These are phyloP conservation scores for Myotis davidii DNA, from an alignment of 2,113 vertebrate species.

Conservation along the genomic window DNA sequence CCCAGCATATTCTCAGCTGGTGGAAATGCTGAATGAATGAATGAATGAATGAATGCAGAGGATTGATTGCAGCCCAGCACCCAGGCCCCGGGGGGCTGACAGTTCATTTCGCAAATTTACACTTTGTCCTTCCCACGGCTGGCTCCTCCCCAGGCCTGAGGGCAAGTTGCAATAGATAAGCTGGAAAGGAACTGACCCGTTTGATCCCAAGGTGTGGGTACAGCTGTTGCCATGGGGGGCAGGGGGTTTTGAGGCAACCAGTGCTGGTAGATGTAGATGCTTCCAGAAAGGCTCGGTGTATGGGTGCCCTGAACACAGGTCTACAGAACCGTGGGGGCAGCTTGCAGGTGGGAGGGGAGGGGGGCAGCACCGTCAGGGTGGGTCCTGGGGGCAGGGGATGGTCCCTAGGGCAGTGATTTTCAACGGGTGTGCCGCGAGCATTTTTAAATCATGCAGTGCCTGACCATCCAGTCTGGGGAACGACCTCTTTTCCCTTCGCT, in stretches of 20 bases:
- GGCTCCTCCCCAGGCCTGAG: not conserved
- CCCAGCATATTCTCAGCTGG: not conserved
- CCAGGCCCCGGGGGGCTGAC: not conserved
- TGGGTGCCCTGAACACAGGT: no score
- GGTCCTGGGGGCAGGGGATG: fast-evolving
- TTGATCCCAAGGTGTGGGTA: not conserved
- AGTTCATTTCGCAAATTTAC: not conserved
- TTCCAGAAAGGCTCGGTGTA: not conserved
- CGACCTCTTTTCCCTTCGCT: not conserved
- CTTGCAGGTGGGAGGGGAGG: fast-evolving
- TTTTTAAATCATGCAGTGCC: not conserved
- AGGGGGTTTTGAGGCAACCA: fast-evolving
- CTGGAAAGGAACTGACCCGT: not conserved
- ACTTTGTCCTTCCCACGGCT: not conserved
- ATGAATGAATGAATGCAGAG: not conserved
- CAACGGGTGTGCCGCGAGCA: fast-evolving
- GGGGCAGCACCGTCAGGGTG: fast-evolving
- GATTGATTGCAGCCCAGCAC: not conserved
- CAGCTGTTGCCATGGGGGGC: not conserved
- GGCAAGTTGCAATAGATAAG: not conserved
- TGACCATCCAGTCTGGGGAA: not conserved
- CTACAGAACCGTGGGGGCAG: fast-evolving
- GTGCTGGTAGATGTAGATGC: not conserved
- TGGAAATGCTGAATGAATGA: not conserved
- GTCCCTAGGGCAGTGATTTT: not conserved